Evolutionary conservation across 1,140 invertebrate genomes (phyloP).

Genomic region (Heliconius melpomene): DNA sequence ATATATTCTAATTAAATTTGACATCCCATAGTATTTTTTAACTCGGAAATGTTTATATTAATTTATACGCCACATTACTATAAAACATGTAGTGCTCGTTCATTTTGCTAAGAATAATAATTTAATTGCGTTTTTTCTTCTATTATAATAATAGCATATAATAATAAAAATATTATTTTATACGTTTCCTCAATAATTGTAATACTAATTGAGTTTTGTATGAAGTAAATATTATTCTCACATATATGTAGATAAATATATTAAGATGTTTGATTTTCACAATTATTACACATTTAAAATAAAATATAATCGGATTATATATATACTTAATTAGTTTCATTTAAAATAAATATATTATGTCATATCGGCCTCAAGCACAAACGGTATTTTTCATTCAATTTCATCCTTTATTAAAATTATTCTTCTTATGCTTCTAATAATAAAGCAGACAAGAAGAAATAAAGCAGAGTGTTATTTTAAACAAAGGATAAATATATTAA

Average conservation of each 20-base stretch:
- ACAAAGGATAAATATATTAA: no score
- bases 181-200: background rate
- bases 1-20: background rate
- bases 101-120: conserved; percentile 1
- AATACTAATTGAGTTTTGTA: background rate
- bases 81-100: background rate
- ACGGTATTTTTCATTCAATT: no score
- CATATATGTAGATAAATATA: background rate
- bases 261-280: no score
- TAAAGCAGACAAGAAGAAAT: no score
- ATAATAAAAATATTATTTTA: background rate
- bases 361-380: no score
- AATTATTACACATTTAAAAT: no score
- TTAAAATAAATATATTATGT: no score
- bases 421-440: no score
- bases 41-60: background rate
- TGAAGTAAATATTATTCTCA: background rate
- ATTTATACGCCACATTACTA: background rate
- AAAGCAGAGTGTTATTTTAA: no score
- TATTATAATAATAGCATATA: background rate
- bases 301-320: no score
- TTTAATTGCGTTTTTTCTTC: background rate
- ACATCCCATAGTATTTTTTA: background rate
- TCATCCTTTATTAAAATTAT: no score
- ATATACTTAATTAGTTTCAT: no score